Conservation (phyloP, 2,888 invertebrate genomes). For the Amphipoea lucens region DNA sequence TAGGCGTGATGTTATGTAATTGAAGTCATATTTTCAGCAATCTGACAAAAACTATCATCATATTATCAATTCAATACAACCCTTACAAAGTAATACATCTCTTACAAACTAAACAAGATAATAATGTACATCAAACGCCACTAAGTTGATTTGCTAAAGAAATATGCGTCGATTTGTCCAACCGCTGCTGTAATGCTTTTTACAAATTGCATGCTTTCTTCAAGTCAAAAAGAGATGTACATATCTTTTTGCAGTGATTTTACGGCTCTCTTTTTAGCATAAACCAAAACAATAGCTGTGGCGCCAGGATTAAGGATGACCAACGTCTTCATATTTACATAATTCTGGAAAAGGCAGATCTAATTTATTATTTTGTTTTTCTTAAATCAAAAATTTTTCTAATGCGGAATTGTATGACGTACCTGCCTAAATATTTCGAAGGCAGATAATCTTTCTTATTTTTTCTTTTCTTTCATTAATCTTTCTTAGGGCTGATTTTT, state of each 20-base stretch:
- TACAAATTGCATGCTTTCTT: slow-evolving; percentile 52
- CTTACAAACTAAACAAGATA: slow-evolving; percentile 2
- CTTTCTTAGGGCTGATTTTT: neutral
- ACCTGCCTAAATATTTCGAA: neutral
- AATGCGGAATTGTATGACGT: neutral
- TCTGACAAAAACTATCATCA: slow-evolving; percentile 1
- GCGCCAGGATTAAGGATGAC: slow-evolving; percentile 60
- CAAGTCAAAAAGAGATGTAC: slow-evolving; percentile 50
- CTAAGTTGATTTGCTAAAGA: slow-evolving; percentile 47
- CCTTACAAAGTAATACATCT: slow-evolving; percentile 11
- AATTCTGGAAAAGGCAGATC: neutral
- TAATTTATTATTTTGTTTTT: neutral
- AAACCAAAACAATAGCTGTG: slow-evolving; percentile 53
- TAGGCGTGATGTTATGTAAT: too few species aligned
- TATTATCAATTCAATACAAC: neutral
- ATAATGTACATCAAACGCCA: slow-evolving; percentile 22
- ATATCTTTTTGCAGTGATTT: slow-evolving; percentile 46
- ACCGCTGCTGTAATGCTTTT: slow-evolving; percentile 40
- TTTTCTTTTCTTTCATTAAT: too few species aligned
- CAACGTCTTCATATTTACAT: neutral
- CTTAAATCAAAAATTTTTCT: too few species aligned
- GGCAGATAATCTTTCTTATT: neutral
- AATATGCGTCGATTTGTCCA: slow-evolving; percentile 51
- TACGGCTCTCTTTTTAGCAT: slow-evolving; percentile 51
- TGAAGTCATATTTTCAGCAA: neutral